phyloP scores from a whole-genome alignment of 1,140 invertebrate genomes.

The Spodoptera litura region DNA sequence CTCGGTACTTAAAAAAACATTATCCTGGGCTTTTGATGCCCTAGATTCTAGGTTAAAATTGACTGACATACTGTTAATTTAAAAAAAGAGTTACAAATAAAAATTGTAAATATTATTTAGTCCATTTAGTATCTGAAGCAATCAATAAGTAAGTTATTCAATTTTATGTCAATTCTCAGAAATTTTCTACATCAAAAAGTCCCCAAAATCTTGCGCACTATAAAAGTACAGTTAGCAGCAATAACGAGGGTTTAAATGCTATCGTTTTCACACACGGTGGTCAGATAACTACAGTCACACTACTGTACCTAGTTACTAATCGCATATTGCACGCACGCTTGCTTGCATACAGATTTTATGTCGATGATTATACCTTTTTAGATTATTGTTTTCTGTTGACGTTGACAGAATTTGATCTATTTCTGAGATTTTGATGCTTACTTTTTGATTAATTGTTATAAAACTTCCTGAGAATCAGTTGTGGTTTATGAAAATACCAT shows the following conservation, averaged over 20 bases:
- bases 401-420: neutral
- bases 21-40: too few relatives aligned
- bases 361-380: neutral
- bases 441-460: too few relatives aligned
- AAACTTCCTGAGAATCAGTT: too few relatives aligned
- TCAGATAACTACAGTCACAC: slow-evolving; percentile 1
- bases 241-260: slow-evolving; percentile 43
- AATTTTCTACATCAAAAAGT: slow-evolving; percentile 19
- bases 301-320: neutral
- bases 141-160: too few relatives aligned
- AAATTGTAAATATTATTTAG: too few relatives aligned
- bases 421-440: neutral
- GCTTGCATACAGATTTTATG: neutral
- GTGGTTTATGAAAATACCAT: too few relatives aligned
- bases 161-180: too few relatives aligned
- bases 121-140: too few relatives aligned
- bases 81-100: too few relatives aligned
- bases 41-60: too few relatives aligned
- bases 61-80: too few relatives aligned
- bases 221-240: slow-evolving; percentile 26
- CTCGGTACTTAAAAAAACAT: too few relatives aligned
- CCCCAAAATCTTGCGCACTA: slow-evolving; percentile 48
- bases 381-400: slow-evolving; percentile 9
- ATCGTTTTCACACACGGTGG: slow-evolving; percentile 35
- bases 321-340: slow-evolving; percentile 10